Evolutionary conservation across 2,113 vertebrate species (phyloP).

Genomic region (Urocitellus parryii): DNA sequence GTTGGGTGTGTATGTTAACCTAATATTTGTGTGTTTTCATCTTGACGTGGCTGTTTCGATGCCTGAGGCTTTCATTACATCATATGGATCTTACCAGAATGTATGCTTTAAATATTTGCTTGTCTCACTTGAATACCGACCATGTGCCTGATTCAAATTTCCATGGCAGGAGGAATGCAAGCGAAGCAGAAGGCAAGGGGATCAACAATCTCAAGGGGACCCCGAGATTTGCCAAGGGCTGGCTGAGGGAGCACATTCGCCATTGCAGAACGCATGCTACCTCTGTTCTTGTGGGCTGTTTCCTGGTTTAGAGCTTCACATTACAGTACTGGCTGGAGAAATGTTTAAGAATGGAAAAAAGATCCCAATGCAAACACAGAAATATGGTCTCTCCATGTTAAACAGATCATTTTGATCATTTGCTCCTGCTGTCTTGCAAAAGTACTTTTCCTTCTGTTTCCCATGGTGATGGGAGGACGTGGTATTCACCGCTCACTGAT

Average conservation of each 20-base stretch:
- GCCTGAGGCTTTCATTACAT: background rate
- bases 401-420: slow-evolving; percentile 51
- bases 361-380: background rate
- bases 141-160: background rate
- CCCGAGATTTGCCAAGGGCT: background rate
- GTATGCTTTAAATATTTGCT: slow-evolving; percentile 41
- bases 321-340: slow-evolving; percentile 16
- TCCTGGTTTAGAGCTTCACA: slow-evolving; percentile 30
- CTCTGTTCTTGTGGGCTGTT: background rate
- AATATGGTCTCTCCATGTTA: background rate
- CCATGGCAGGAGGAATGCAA: background rate
- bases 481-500: background rate
- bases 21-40: slow-evolving; percentile 31
- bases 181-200: slow-evolving; percentile 23
- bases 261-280: background rate
- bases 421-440: background rate
- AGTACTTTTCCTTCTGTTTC: background rate
- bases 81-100: background rate
- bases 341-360: slow-evolving; percentile 49
- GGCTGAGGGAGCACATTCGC: background rate
- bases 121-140: slow-evolving; percentile 10
- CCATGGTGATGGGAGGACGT: background rate
- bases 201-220: background rate
- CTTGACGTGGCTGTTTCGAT: background rate
- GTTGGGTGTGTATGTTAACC: background rate